Conservation (phyloP, 2,888 invertebrate species). For the Glyphotaelius pellucidus region DNA sequence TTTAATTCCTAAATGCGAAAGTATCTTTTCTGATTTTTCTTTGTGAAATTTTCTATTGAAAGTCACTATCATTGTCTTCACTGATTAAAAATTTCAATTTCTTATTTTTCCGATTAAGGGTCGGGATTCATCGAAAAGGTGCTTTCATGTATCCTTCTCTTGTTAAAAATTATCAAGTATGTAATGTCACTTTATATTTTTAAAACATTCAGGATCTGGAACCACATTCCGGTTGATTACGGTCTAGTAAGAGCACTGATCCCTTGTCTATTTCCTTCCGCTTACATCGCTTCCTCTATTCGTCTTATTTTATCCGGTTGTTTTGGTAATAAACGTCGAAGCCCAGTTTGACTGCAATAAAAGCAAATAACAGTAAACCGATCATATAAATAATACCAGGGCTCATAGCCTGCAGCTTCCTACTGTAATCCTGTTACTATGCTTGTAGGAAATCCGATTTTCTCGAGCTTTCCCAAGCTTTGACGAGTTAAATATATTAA, state of each 20-base stretch:
- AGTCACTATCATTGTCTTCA: no score
- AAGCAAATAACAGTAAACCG: slow-evolving; percentile 6
- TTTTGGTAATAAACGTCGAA: slow-evolving; percentile 27
- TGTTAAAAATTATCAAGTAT: no score
- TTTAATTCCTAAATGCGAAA: no score
- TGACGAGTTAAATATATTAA: not conserved
- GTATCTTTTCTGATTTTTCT: no score
- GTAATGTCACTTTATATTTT: no score
- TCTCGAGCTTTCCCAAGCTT: not conserved
- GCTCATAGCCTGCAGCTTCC: slow-evolving; percentile 5
- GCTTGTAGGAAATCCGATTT: not conserved
- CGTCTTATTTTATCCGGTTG: slow-evolving; percentile 8
- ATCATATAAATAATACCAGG: slow-evolving; percentile 17
- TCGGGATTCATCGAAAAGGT: no score
- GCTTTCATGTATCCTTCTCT: no score
- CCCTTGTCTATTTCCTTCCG: not conserved
- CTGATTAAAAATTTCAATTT: no score
- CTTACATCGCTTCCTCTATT: not conserved
- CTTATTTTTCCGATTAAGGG: no score
- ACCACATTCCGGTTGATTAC: not conserved
- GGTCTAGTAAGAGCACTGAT: not conserved
- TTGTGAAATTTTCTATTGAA: no score
- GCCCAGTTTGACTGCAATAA: slow-evolving; percentile 28
- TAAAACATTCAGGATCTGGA: not conserved
- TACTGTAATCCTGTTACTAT: not conserved